phyloP scores from a whole-genome alignment of 1,140 invertebrate species.

The Pygmarrhopalites habei region DNA sequence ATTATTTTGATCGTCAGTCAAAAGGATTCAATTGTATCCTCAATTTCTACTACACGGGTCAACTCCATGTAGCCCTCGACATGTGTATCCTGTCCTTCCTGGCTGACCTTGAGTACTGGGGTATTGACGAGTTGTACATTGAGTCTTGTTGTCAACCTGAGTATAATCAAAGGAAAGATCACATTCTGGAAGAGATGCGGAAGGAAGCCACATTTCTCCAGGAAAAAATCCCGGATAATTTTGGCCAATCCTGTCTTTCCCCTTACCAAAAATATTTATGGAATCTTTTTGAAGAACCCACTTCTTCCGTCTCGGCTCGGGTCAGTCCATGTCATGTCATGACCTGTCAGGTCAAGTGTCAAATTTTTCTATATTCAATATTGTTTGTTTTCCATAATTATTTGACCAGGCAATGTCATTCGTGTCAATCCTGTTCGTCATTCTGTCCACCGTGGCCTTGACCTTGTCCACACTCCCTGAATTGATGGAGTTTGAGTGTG shows the following conservation, averaged over 20 bases:
- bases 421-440: conserved; percentile 98
- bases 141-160: conserved; percentile 98
- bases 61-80: conserved; percentile 94
- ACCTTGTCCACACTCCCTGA: conserved; percentile 96
- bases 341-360: no score
- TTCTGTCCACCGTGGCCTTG: conserved; percentile 94
- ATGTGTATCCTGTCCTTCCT: conserved; percentile 98
- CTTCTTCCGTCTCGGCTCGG: conserved; percentile 90
- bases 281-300: conserved; percentile 95
- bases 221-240: conserved; percentile 90
- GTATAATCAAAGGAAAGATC: conserved; percentile 95
- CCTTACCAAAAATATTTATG: conserved; percentile 95
- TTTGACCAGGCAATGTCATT: conserved; percentile 99
- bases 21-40: conserved; percentile 95
- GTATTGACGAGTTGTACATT: conserved; percentile 92
- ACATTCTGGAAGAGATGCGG: conserved; percentile 96
- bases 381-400: no score
- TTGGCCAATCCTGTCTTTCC: conserved; percentile 85
- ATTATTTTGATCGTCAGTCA: conserved; percentile 97
- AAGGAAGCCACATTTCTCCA: conserved; percentile 92
- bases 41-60: conserved; percentile 96
- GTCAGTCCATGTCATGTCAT: no score
- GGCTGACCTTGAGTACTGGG: conserved; percentile 97
- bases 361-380: no score
- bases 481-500: conserved; percentile 73